Percentiles rank a stretch among this genome's conserved stretches.
These are phyloP conservation scores for Macropodus opercularis DNA, from an alignment of 2,797 vertebrate genomes.

Conservation along the genomic window DNA sequence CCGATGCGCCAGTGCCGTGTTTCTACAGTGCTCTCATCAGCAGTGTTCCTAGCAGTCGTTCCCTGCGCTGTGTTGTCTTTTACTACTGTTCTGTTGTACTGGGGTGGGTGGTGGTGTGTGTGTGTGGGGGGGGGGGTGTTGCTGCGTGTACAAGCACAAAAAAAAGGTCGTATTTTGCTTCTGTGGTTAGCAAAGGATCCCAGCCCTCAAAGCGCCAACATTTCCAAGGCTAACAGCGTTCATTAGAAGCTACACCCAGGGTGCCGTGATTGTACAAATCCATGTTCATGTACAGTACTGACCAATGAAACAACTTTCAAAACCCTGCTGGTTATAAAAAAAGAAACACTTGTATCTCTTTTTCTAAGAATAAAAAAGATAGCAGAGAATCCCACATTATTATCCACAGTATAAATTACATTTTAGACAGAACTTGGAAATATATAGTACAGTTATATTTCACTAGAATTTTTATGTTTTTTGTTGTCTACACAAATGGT, in stretches of 20 bases:
- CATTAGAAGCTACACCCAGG: conserved; percentile 75
- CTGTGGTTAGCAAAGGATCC: conserved; percentile 82
- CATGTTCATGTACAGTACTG: conserved; percentile 91
- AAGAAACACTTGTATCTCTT: conserved; percentile 83
- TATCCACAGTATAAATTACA: conserved; percentile 99
- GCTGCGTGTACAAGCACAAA: conserved; percentile 58
- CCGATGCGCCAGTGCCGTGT: conserved; percentile 54
- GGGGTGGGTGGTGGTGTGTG: too few species aligned
- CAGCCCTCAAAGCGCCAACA: conserved; percentile 67
- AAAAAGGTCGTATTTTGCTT: conserved; percentile 75
- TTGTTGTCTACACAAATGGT: conserved; percentile 73
- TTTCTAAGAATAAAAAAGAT: conserved; percentile 98
- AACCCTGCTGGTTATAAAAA: conserved; percentile 96
- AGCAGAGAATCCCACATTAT: conserved; percentile 96
- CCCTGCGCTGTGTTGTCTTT: conserved; percentile 69
- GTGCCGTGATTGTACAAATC: conserved; percentile 83
- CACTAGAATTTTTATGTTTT: conserved; percentile 73
- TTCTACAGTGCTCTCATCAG: conserved; percentile 73
- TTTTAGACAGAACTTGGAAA: conserved; percentile 90
- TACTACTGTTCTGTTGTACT: conserved; percentile 61
- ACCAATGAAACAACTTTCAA: conserved; percentile 88
- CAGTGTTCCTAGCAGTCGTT: conserved; percentile 74
- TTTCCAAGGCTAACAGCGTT: conserved; percentile 66
- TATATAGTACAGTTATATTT: conserved; percentile 84
- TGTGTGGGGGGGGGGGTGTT: conserved; percentile 39